Conservation (phyloP, 1,140 invertebrate genomes). For the Aphaenogaster rudis region DNA sequence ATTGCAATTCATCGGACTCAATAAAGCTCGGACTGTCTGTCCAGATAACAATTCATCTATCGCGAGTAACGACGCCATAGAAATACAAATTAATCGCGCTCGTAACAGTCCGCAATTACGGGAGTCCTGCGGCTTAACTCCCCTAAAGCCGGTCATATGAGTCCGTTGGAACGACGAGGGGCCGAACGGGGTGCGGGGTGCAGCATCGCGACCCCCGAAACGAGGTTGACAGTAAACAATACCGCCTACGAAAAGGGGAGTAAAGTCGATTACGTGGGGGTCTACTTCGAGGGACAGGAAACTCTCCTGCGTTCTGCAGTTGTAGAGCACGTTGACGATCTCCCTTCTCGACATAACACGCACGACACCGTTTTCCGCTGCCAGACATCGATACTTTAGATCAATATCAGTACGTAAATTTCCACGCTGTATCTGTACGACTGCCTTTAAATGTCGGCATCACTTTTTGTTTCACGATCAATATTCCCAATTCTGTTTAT, state of each 20-base stretch:
- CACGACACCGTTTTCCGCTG: not conserved
- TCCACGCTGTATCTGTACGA: not conserved
- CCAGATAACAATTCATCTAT: conserved; percentile 28
- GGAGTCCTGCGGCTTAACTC: conserved; percentile 28
- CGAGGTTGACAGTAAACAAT: conserved; percentile 71
- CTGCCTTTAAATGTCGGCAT: not conserved
- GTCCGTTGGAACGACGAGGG: conserved; percentile 19
- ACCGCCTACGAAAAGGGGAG: conserved; percentile 66
- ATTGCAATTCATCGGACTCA: conserved; percentile 15
- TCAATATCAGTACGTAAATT: conserved; percentile 16
- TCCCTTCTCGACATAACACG: not conserved
- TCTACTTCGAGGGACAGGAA: not conserved
- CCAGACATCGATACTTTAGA: not conserved
- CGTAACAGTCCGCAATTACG: conserved; percentile 54
- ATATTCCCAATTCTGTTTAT: not conserved
- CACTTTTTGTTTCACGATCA: not conserved
- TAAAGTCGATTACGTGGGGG: conserved; percentile 40
- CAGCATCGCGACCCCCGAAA: not conserved
- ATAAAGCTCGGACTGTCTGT: conserved; percentile 17
- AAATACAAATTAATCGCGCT: conserved; percentile 64
- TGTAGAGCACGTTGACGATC: conserved; percentile 7
- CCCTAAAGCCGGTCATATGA: conserved; percentile 54
- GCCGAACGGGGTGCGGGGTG: conserved; percentile 29
- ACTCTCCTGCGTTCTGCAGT: not conserved
- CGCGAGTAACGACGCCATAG: conserved; percentile 41